Evolutionary conservation across 2,888 invertebrate species (phyloP).

Genomic region (Acronicta psi): DNA sequence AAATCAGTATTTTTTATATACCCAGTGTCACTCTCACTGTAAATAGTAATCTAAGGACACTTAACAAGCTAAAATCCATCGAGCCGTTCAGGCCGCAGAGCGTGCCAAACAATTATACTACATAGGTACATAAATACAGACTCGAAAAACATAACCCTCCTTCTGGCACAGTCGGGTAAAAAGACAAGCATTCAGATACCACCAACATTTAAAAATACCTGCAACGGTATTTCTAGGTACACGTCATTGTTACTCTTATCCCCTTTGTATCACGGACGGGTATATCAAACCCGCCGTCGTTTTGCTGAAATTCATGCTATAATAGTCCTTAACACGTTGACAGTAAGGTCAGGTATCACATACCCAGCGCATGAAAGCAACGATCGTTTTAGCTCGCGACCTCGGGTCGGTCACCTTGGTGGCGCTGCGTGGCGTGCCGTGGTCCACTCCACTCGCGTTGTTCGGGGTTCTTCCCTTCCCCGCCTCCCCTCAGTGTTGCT

Average conservation of each 20-base stretch:
- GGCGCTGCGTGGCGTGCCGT: too few relatives aligned
- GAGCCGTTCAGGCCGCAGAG: too few relatives aligned
- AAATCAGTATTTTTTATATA: too few relatives aligned
- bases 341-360: conserved; percentile 14
- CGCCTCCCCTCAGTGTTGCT: conserved; percentile 23
- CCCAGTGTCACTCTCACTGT: too few relatives aligned
- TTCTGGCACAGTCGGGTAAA: too few relatives aligned
- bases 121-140: too few relatives aligned
- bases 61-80: too few relatives aligned
- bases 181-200: background rate
- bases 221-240: background rate
- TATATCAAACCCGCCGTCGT: conserved; percentile 12
- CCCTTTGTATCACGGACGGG: conserved; percentile 10
- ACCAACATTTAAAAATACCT: too few relatives aligned
- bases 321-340: background rate
- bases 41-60: too few relatives aligned
- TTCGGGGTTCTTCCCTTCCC: too few relatives aligned
- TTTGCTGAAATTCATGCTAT: background rate
- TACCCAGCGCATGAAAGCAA: conserved; percentile 14
- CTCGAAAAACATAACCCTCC: too few relatives aligned
- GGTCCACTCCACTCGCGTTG: conserved; percentile 11
- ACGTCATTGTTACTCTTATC: conserved; percentile 6
- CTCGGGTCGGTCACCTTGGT: conserved; percentile 24
- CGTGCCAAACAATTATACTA: too few relatives aligned
- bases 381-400: conserved; percentile 3